Conservation (phyloP, 1,140 invertebrate species). For the Paralvinella palmiformis region DNA sequence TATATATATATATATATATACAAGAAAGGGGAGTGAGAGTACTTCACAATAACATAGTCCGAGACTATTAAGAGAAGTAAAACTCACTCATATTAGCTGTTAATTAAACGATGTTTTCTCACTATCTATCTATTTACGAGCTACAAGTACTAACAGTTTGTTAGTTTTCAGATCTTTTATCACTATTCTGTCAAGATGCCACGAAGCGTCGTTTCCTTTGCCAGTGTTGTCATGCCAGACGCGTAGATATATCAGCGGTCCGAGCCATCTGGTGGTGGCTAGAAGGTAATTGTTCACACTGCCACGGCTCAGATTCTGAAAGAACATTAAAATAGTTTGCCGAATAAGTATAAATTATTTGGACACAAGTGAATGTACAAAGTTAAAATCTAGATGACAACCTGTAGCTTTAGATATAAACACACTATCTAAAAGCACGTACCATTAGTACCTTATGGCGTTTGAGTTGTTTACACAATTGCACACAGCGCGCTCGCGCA, state of each 20-base stretch:
- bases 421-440: no score
- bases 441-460: no score
- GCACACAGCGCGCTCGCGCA: not conserved
- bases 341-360: no score
- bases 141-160: not conserved
- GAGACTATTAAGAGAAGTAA: not conserved
- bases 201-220: not conserved
- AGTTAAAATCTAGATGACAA: no score
- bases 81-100: not conserved
- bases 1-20: no score
- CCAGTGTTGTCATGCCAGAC: conserved; percentile 21
- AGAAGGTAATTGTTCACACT: conserved; percentile 3
- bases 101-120: not conserved
- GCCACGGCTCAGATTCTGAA: conserved; percentile 11
- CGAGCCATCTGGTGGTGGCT: not conserved
- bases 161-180: conserved; percentile 7
- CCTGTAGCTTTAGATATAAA: no score
- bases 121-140: no score
- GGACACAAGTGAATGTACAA: no score
- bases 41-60: not conserved
- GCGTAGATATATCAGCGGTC: not conserved
- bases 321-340: not conserved
- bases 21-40: no score
- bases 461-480: not conserved
- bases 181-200: conserved; percentile 14